phyloP scores from a whole-genome alignment of 1,140 invertebrate genomes.

The Aradophagus sp. region DNA sequence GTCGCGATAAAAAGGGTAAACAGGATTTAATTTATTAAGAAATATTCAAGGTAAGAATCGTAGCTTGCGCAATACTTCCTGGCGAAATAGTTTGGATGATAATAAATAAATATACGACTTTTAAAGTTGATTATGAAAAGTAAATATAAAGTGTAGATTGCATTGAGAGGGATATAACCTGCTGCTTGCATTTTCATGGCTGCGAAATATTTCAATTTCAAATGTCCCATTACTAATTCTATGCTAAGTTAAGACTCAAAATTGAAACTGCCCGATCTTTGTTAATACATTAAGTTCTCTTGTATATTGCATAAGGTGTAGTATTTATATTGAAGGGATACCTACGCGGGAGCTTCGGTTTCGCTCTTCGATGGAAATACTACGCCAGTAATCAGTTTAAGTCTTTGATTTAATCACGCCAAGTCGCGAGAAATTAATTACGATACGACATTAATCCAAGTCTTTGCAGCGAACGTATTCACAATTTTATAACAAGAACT shows the following conservation, averaged over 20 bases:
- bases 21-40: too few species aligned
- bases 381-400: conserved; percentile 23
- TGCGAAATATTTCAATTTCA: conserved; percentile 21
- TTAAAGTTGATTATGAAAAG: too few species aligned
- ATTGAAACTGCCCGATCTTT: conserved; percentile 19
- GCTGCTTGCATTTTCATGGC: conserved; percentile 8
- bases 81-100: too few species aligned
- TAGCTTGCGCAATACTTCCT: too few species aligned
- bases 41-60: too few species aligned
- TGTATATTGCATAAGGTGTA: conserved; percentile 22
- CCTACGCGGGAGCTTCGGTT: conserved; percentile 11
- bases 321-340: conserved; percentile 19
- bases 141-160: too few species aligned
- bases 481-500: too few species aligned
- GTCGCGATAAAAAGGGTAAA: too few species aligned
- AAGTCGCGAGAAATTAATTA: conserved; percentile 19
- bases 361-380: conserved; percentile 15
- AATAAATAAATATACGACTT: too few species aligned
- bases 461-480: not conserved
- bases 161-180: too few species aligned
- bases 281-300: conserved; percentile 29
- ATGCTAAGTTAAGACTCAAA: conserved; percentile 16
- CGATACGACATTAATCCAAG: conserved; percentile 6
- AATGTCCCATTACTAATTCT: conserved; percentile 15
- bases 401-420: conserved; percentile 26